Conservation (phyloP, 2,797 vertebrate species). For the Sebastes itinus region DNA sequence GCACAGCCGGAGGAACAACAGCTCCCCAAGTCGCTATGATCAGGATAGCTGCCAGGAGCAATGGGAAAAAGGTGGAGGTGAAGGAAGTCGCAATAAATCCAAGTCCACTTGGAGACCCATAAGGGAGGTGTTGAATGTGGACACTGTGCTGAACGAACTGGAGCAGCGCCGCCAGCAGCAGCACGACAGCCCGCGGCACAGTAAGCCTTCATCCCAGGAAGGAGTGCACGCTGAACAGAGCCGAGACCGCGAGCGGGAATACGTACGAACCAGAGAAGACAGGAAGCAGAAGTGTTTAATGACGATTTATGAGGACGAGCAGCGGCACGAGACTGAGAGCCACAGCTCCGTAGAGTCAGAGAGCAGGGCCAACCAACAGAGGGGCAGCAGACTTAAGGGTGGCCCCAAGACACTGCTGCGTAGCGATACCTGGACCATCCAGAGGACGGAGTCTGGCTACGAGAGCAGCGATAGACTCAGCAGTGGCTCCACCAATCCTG, state of each 20-base stretch:
- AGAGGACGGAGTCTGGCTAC: constrained; percentile 94
- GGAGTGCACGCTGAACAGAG: constrained; percentile 53
- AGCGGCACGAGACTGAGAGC: constrained; percentile 89
- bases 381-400: constrained; percentile 74
- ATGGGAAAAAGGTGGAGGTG: constrained; percentile 81
- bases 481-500: constrained; percentile 91
- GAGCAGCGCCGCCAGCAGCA: constrained; percentile 84
- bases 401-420: constrained; percentile 82
- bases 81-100: constrained; percentile 77
- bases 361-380: constrained; percentile 77
- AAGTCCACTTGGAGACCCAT: constrained; percentile 92
- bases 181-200: constrained; percentile 85
- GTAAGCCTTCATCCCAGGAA: constrained; percentile 70
- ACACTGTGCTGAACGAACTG: constrained; percentile 91
- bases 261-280: constrained; percentile 78
- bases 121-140: constrained; percentile 94
- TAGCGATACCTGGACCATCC: constrained; percentile 90
- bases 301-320: constrained; percentile 98
- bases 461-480: constrained; percentile 95
- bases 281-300: constrained; percentile 89
- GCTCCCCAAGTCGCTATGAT: constrained; percentile 56
- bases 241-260: constrained; percentile 61
- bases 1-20: constrained; percentile 59
- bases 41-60: constrained; percentile 87
- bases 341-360: constrained; percentile 89